Conservation (phyloP, 2,113 vertebrate species). For the Bungarus multicinctus region DNA sequence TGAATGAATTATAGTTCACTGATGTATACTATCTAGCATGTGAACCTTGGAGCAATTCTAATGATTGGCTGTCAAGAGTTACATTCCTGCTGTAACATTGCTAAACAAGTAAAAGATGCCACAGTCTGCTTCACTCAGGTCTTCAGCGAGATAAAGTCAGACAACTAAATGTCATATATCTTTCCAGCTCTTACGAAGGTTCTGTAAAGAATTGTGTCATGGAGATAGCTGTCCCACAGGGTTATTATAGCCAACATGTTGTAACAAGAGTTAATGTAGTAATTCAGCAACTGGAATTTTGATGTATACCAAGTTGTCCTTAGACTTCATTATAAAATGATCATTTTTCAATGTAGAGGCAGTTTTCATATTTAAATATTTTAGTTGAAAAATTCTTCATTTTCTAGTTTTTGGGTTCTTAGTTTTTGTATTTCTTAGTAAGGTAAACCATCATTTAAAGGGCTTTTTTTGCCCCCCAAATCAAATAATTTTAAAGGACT, state of each 20-base stretch:
- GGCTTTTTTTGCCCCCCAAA: slow-evolving; percentile 4
- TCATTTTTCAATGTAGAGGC: slow-evolving; percentile 3
- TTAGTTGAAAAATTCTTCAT: slow-evolving; percentile 2
- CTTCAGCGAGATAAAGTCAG: slow-evolving; percentile 28
- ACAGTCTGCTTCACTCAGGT: background rate
- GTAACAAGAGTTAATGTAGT: slow-evolving; percentile 22
- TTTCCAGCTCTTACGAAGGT: slow-evolving; percentile 5
- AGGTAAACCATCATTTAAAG: background rate
- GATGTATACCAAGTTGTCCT: slow-evolving; percentile 7
- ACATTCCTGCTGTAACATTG: background rate
- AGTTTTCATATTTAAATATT: background rate
- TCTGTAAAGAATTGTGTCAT: slow-evolving; percentile 11
- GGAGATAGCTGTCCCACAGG: background rate
- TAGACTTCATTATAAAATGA: slow-evolving; percentile 13
- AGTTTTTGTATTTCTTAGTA: background rate
- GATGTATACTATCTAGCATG: background rate
- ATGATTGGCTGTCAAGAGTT: slow-evolving; percentile 8
- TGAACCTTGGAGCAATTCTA: slow-evolving; percentile 8
- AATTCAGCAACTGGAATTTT: slow-evolving; percentile 21
- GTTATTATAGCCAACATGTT: slow-evolving; percentile 2
- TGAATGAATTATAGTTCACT: slow-evolving; percentile 32
- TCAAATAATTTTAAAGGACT: background rate
- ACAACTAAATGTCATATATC: slow-evolving; percentile 34
- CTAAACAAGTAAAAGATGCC: slow-evolving; percentile 13
- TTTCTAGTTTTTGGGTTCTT: slow-evolving; percentile 17